Conservation (phyloP, 2,797 vertebrate species). For the Eulemur albifrons region DNA sequence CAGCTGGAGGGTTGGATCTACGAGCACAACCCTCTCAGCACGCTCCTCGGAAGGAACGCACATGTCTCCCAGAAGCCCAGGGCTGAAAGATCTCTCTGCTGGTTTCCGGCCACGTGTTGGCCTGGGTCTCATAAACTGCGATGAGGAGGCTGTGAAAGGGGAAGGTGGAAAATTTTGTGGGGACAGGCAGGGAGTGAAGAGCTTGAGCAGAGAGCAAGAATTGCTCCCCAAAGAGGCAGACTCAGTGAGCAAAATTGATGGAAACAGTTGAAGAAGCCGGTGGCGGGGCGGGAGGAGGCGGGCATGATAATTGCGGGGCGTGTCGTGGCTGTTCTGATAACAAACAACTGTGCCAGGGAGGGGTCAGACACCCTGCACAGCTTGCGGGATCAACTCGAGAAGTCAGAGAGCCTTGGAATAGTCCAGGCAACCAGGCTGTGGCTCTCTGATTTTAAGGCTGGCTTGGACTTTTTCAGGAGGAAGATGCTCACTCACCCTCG, state of each 20-base stretch:
- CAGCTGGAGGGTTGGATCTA: not conserved
- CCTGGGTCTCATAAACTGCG: not conserved
- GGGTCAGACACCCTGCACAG: not conserved
- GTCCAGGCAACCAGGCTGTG: rapidly evolving
- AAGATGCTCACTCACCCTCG: rapidly evolving
- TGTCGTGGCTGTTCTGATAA: not conserved
- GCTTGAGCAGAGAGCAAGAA: not conserved
- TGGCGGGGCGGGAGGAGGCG: not conserved
- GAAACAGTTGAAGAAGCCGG: not conserved
- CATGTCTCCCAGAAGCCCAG: not conserved
- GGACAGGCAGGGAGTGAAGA: not conserved
- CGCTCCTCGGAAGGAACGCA: rapidly evolving
- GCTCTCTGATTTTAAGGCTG: too few species aligned
- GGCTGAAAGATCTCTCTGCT: not conserved
- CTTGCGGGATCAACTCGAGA: not conserved
- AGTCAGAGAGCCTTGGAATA: not conserved
- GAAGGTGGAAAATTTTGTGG: not conserved
- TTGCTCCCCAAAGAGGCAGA: constrained; percentile 34
- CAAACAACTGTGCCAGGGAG: not conserved
- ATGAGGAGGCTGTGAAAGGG: not conserved
- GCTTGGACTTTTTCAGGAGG: not conserved
- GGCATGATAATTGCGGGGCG: not conserved
- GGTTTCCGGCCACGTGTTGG: not conserved
- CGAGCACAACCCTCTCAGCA: not conserved
- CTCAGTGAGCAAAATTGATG: not conserved